Evolutionary conservation across 2,113 vertebrate species (phyloP).

Genomic region (Hystrix cristata): DNA sequence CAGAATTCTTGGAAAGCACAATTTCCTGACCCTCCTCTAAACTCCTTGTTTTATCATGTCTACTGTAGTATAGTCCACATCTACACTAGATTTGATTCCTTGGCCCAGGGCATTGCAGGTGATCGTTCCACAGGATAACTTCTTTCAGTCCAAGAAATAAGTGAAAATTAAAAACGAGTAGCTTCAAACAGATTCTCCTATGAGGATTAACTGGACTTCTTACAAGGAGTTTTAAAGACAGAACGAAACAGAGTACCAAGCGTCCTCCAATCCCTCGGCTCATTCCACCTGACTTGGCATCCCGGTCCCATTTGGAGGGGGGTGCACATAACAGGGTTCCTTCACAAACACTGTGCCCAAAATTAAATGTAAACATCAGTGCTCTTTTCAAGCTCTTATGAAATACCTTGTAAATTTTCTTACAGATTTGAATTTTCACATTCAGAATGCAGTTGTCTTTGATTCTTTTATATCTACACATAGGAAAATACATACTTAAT

Average conservation of each 20-base stretch:
- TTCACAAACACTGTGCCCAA: not conserved
- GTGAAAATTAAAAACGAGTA: constrained; percentile 43
- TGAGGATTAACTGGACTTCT: constrained; percentile 10
- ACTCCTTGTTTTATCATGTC: not conserved
- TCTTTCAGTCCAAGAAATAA: constrained; percentile 15
- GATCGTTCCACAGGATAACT: constrained; percentile 53
- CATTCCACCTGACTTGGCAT: not conserved
- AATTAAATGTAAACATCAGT: not conserved
- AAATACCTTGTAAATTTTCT: not conserved
- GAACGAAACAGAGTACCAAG: not conserved
- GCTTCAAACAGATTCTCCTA: not conserved
- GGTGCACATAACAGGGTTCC: not conserved
- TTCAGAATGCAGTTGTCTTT: constrained; percentile 16
- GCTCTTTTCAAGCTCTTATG: constrained; percentile 13
- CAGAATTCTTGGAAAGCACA: constrained; percentile 21
- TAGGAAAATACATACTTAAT: not conserved
- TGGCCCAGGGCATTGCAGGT: not conserved
- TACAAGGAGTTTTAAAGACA: not conserved
- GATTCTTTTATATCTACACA: not conserved
- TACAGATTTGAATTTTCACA: not conserved
- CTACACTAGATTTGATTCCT: constrained; percentile 62
- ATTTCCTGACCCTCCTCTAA: not conserved
- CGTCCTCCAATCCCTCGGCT: not conserved
- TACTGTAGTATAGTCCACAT: not conserved
- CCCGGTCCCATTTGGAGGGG: not conserved